phyloP scores from a whole-genome alignment of 92 coral and sea anemone genomes.

The Parazoanthus darwini region DNA sequence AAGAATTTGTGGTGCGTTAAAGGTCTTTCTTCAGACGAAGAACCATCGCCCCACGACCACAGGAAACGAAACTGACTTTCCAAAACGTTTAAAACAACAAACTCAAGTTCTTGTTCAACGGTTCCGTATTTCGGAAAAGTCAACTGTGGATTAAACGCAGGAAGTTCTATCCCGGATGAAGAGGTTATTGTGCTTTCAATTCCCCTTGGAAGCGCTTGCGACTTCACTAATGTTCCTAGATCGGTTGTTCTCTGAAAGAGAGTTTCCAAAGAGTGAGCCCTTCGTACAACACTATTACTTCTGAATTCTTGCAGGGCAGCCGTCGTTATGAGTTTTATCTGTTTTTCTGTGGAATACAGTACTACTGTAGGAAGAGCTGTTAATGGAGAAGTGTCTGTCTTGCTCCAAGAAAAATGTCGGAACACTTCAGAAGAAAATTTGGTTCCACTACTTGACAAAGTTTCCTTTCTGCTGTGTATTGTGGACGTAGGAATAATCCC shows the following conservation, averaged over 20 bases:
- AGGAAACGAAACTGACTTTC: conserved; percentile 17
- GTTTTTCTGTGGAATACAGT: not conserved
- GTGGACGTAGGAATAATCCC: not conserved
- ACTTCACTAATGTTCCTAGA: not conserved
- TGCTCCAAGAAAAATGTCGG: not conserved
- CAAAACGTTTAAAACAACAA: conserved; percentile 41
- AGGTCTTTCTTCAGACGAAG: conserved; percentile 8
- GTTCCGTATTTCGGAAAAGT: conserved; percentile 50
- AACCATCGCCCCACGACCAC: conserved; percentile 53
- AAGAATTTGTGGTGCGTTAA: conserved; percentile 51
- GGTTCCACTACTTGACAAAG: not conserved
- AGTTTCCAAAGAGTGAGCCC: not conserved
- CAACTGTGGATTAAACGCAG: conserved; percentile 26
- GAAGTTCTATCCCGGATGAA: not conserved
- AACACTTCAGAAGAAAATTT: not conserved
- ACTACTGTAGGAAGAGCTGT: not conserved
- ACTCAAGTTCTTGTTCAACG: conserved; percentile 49
- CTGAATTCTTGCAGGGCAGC: not conserved
- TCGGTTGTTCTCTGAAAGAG: not conserved
- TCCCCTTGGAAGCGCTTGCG: not conserved
- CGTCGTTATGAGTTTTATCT: not conserved
- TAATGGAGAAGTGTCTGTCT: not conserved
- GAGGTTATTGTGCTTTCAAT: not conserved
- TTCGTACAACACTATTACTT: not conserved
- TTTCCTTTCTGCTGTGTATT: not conserved